Base-by-base conservation (phyloP, 1,140 invertebrate species). In the Plodia interpunctella region DNA sequence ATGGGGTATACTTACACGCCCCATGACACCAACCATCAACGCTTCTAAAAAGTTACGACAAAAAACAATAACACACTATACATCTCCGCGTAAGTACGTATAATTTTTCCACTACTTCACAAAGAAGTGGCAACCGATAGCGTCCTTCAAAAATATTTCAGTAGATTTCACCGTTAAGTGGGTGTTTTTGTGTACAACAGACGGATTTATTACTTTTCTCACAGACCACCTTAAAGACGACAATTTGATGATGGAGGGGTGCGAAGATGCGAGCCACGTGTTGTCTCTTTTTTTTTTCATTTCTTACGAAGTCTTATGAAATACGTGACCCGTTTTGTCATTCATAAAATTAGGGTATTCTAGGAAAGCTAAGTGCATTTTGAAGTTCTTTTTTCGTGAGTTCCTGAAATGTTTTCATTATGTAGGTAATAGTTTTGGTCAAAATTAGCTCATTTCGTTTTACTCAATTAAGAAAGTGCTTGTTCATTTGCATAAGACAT, bases 141-240 rank as follows among this genome's bases (percentile, higher is more conserved):
- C 17, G 60, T 62, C 66, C 20, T 11, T 53, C 19, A 21, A n/a
- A n/a, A n/a, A n/a, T 70, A 70, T 68, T 76, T 74, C 68, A 69
- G 61, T 72, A 60, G 63, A 68, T 71, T 62, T 76, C 65, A 70
- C 67, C 70, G 77, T 68, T 79, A 80, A 80, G 76, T 82, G 76
- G 70, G 21, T 78, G 65, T 74, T 78, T 74, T 65, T 64, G 59
- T 49, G 54, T 53, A 44, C 51, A n/a, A 55, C 60, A 70, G 70
- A 65, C 58, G 73, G 72, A 80, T 82, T 80, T 77, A 76, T 77
- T 70, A 64, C 62, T 52, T 78, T 80, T 78, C 76, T 72, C 55
- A 55, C 52, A 67, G 76, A 80, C 76, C 80, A 80, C 76, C 80
- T 70, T 69, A 67, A 65, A 57, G 58, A 66, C 66, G 76, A 77